Evolutionary conservation across 2,113 vertebrate genomes (phyloP), one percentile per base, ranked within the genome.

Genomic region (Orcinus orca): DNA sequence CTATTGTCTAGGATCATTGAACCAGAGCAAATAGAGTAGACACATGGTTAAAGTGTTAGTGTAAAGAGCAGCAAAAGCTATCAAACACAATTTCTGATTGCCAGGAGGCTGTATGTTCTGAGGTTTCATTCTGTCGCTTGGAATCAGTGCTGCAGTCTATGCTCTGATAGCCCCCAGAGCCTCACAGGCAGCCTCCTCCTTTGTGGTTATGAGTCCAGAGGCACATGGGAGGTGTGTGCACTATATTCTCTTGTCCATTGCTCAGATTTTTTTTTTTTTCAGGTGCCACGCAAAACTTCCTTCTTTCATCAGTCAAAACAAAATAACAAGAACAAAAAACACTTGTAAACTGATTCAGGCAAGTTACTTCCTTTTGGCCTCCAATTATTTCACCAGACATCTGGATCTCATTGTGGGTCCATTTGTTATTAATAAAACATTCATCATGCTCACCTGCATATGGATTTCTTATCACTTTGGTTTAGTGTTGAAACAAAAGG

Each of bases 1-100:
- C 82, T 94, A 38, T 91, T 95, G 93, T 97, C 81, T 95, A 38
- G 85, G 63, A 80, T 96, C 55, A 82, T 71, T 79, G 91, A 97
- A 93, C 74, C n/a, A 62, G 50, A 97, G 91, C 71, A 82, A 85
- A 90, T n/a, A 92, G 90, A 71, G 65, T 25, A 84, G 94, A 67
- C 53, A 20, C 71, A 14, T 7, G 81, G 80, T 70, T 81, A 70
- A 96, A 62, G 50, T 50, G n/a, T 94, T 95, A 92, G 76, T 70
- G 76, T 67, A 91, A 95, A 95, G 55, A 82, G 77, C 71, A 85
- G n/a, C 70, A 81, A 25, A 93, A 94, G 74, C 88, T 95, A 90
- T 92, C 15, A 90, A 93, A 68, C 29, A 65, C 63, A 70, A 8
- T 93, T 95, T 95, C 95, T 94, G 67, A 88, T 76, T 84, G 85